phyloP scores from a whole-genome alignment of 2,797 vertebrate genomes.

The Sternarchorhynchus goeldii region DNA sequence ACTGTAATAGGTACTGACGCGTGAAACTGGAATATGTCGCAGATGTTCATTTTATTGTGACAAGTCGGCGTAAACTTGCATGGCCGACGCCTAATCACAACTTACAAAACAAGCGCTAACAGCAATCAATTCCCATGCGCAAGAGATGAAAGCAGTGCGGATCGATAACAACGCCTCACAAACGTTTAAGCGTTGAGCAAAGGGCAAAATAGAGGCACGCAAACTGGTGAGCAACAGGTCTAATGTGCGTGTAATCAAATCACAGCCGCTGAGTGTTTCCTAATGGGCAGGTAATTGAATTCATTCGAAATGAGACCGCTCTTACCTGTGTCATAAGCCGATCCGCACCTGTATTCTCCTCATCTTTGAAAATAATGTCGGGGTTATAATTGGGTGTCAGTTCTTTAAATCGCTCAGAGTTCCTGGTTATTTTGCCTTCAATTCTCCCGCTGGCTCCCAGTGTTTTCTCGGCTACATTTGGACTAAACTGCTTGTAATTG shows the following conservation, averaged over 20 bases:
- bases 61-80: too few relatives aligned
- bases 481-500: conserved; percentile 94
- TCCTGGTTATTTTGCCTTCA: conserved; percentile 93
- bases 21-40: too few relatives aligned
- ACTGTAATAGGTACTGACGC: too few relatives aligned
- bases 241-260: conserved; percentile 46
- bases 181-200: conserved; percentile 67
- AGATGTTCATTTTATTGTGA: too few relatives aligned
- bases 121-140: conserved; percentile 35
- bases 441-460: conserved; percentile 94
- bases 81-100: too few relatives aligned
- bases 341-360: conserved; percentile 95
- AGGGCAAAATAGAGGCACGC: conserved; percentile 60
- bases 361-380: conserved; percentile 99
- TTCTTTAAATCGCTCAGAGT: conserved; percentile 94
- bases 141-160: conserved; percentile 54
- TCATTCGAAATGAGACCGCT: conserved; percentile 5
- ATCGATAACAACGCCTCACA: conserved; percentile 62
- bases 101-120: conserved; percentile 28
- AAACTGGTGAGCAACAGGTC: conserved; percentile 23
- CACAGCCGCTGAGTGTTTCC: conserved; percentile 45
- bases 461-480: conserved; percentile 96
- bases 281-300: conserved; percentile 51
- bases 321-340: conserved; percentile 94
- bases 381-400: conserved; percentile 96